Conservation (phyloP, 2,888 invertebrate species). For the Chouioia cunea region DNA sequence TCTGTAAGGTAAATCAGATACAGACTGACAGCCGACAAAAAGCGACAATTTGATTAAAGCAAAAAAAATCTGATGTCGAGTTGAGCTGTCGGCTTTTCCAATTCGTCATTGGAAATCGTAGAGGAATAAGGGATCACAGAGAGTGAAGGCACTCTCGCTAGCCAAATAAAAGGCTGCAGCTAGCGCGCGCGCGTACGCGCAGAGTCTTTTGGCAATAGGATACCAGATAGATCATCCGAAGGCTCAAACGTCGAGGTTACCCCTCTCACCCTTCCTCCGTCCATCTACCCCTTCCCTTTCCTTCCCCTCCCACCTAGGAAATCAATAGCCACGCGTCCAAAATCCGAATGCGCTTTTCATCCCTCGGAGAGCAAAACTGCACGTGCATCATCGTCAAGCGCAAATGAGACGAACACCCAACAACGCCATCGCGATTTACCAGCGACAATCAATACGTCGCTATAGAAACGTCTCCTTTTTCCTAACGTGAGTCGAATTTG, state of each 20-base stretch:
- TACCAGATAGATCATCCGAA: not conserved
- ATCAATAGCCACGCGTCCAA: constrained; percentile 26
- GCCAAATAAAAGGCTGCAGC: too few relatives aligned
- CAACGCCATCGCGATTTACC: not conserved
- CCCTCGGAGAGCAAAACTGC: too few relatives aligned
- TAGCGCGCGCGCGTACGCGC: not conserved
- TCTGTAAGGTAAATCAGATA: too few relatives aligned
- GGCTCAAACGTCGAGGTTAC: constrained; percentile 29
- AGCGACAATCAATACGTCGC: not conserved
- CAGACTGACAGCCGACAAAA: too few relatives aligned
- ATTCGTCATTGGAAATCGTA: constrained; percentile 5
- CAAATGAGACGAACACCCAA: constrained; percentile 12
- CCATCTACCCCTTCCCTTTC: not conserved
- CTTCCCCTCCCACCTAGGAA: not conserved
- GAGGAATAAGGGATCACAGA: too few relatives aligned
- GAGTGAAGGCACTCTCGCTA: not conserved
- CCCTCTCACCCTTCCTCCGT: not conserved
- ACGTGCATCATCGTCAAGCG: not conserved
- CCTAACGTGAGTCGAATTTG: constrained; percentile 12
- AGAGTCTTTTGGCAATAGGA: constrained; percentile 12
- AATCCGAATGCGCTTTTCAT: constrained; percentile 10
- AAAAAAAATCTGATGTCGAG: too few relatives aligned
- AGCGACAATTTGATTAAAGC: too few relatives aligned
- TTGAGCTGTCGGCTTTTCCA: too few relatives aligned
- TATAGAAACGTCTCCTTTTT: not conserved